Evolutionary conservation across 2,888 invertebrate species (phyloP), one percentile per base, ranked within the genome.

Genomic region (Heliconius erato): DNA sequence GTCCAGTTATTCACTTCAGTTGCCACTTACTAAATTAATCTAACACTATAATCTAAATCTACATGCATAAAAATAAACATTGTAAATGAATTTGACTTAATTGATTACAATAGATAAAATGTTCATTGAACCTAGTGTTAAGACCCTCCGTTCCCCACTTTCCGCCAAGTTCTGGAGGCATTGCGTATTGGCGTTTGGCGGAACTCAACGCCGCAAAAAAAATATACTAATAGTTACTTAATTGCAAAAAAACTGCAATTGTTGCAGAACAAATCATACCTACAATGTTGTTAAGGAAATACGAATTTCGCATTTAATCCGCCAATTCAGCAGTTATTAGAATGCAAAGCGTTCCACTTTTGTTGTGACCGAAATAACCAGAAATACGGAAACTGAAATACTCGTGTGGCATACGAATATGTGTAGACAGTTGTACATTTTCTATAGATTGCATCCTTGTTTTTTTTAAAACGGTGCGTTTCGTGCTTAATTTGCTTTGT

Each of bases 381-480:
- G 67, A 82, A 81, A 83, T 81, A 79, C 76, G 83, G 76, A 79
- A 82, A 80, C 65, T 69, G 49, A 63, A 35, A 74, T 16, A 40
- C 68, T 63, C 76, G 63, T 79, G 67, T 72, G 35, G 81, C 79
- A 81, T 81, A 84, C 79, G 26, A 81, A 81, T 69, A 77, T 49
- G 19, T 77, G 16, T 83, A 84, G 84, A 84, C 83, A 84, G 84
- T 83, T 26, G 49, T 19, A 78, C 44, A 59, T 76, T 44, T 68
- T 16, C 28, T 40, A 77, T 63, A 63, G 2, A 26, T 67, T 44
- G 63, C 4, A 35, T 68, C 77, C 49, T 80, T 72, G 32, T 67
- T 59, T 79, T 32, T 32, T 54, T 67, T 32, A 54, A 79, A 26
- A 16, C 65, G 28, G n/a, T 54, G 32, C 12, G 11, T 23, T 54